These are phyloP conservation scores for Laupala kohalensis DNA, from an alignment of 1,140 invertebrate genomes.

Conservation along the genomic window DNA sequence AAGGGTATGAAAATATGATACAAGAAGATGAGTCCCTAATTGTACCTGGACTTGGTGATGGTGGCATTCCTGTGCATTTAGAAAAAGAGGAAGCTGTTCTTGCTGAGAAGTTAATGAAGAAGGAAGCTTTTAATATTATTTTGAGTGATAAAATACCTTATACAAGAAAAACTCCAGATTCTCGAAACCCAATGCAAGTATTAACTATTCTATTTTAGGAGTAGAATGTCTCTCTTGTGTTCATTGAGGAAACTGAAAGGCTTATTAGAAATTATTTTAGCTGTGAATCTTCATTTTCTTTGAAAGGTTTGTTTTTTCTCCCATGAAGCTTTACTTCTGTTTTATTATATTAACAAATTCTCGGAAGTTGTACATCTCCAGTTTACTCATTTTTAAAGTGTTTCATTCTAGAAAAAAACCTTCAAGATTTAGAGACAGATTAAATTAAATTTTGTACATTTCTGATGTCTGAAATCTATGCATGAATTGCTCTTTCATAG, in stretches of 20 bases:
- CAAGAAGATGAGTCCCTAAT: constrained; percentile 32
- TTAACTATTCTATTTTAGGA: constrained; percentile 25
- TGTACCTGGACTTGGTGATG: constrained; percentile 51
- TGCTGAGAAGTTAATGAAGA: constrained; percentile 55
- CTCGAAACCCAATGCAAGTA: constrained; percentile 60
- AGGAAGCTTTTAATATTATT: constrained; percentile 81
- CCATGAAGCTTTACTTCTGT: background rate
- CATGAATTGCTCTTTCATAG: no score
- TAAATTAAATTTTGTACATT: no score
- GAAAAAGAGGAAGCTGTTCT: constrained; percentile 36
- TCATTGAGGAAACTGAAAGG: background rate
- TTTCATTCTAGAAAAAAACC: no score
- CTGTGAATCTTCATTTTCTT: background rate
- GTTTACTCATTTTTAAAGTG: no score
- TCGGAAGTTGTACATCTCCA: background rate
- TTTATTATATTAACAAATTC: background rate
- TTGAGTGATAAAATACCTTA: constrained; percentile 79
- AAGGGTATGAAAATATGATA: constrained; percentile 25
- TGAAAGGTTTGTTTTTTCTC: no score
- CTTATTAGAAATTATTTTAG: background rate
- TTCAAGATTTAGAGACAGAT: no score
- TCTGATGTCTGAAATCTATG: no score
- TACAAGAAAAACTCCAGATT: constrained; percentile 68
- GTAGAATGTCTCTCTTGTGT: constrained; percentile 17
- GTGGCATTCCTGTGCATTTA: constrained; percentile 50